A percentile compares a stretch with the other conserved stretches of the same genome.
Conservation (phyloP, 2,797 vertebrate genomes). For the Sarcoramphus papa region DNA sequence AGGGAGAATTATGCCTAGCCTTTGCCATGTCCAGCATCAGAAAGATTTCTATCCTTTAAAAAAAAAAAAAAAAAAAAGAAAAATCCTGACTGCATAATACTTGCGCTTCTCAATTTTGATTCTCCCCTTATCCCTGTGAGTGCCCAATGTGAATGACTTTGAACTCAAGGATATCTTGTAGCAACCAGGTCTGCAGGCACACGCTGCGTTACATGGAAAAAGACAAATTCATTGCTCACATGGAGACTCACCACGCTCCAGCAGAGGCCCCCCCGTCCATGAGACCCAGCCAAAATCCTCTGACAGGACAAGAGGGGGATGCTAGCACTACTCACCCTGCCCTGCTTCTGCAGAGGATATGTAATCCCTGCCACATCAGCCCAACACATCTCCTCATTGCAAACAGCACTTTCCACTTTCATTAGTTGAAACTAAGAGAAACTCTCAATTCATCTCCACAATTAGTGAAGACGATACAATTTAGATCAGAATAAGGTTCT, state of each 20-base stretch:
- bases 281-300: not conserved
- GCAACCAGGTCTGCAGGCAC: not conserved
- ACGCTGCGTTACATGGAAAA: rapidly evolving
- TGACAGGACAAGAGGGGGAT: not conserved
- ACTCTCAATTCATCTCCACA: not conserved
- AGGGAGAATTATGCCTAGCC: not conserved
- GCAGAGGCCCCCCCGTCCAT: rapidly evolving
- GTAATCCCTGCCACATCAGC: not conserved
- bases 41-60: not conserved
- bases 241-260: not conserved
- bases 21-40: not conserved
- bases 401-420: not conserved
- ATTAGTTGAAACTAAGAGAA: not conserved
- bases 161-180: not conserved
- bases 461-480: not conserved
- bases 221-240: not conserved
- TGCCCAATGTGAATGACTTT: not conserved
- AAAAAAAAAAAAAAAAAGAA: not conserved
- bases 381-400: not conserved
- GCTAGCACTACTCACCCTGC: not conserved
- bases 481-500: not conserved
- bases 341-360: not conserved
- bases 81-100: not conserved
- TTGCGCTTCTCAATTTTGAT: not conserved
- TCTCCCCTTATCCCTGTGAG: not conserved